These are phyloP conservation scores for Drosophila nikananu DNA, from an alignment of 1,140 invertebrate genomes.

Conservation along the genomic window DNA sequence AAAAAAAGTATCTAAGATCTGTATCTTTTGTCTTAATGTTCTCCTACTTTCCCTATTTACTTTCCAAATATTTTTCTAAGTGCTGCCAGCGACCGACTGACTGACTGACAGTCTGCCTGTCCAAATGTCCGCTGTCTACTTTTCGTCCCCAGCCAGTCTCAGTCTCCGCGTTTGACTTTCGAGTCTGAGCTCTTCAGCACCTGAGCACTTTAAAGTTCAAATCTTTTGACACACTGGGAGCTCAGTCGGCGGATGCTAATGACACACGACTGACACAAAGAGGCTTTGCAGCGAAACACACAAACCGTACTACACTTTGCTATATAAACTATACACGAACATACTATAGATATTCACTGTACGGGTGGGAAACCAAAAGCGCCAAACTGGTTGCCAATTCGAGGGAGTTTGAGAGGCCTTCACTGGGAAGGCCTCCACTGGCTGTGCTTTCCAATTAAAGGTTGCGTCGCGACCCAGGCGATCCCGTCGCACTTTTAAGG, in stretches of 20 bases:
- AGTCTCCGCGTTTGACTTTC: not conserved
- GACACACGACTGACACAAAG: slow-evolving; percentile 71
- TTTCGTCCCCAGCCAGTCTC: slow-evolving; percentile 17
- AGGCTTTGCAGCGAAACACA: slow-evolving; percentile 41
- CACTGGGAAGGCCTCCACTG: not conserved
- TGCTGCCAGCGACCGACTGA: slow-evolving; percentile 31
- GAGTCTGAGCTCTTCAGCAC: slow-evolving; percentile 46
- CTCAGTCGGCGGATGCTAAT: slow-evolving; percentile 49
- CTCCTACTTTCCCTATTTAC: not conserved
- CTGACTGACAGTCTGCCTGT: slow-evolving; percentile 33
- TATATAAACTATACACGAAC: slow-evolving; percentile 1
- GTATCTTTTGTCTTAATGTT: not conserved
- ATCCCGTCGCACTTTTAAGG: slow-evolving; percentile 59
- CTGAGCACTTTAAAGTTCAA: slow-evolving; percentile 77
- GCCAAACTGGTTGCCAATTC: slow-evolving; percentile 60
- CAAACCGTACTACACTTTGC: slow-evolving; percentile 6
- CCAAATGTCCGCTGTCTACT: slow-evolving; percentile 33
- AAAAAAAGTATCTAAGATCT: no score
- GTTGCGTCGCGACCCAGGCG: slow-evolving; percentile 32
- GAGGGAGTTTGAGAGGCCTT: slow-evolving; percentile 36
- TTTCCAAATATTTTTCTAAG: not conserved
- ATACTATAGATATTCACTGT: slow-evolving; percentile 4
- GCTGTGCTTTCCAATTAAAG: slow-evolving; percentile 44
- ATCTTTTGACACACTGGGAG: slow-evolving; percentile 71
- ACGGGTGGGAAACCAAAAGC: slow-evolving; percentile 10